Conservation (phyloP, 2,797 vertebrate genomes). For the Melanotaenia trifasciata region DNA sequence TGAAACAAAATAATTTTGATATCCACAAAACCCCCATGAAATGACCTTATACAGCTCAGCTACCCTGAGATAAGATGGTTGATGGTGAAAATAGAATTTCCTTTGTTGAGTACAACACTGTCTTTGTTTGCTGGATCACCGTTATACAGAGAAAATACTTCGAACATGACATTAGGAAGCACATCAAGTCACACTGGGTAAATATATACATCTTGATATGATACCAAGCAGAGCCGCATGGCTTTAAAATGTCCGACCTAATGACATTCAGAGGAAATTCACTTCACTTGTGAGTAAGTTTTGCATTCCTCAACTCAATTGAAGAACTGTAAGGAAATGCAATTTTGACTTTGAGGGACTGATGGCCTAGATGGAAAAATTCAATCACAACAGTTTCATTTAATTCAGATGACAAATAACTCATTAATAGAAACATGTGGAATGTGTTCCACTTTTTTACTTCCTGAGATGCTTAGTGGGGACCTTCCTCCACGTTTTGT, state of each 20-base stretch:
- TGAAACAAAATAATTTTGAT: not conserved
- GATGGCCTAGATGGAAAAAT: not conserved
- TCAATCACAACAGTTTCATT: not conserved
- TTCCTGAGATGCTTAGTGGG: not conserved
- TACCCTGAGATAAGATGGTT: not conserved
- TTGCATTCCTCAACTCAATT: not conserved
- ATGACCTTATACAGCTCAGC: constrained; percentile 15
- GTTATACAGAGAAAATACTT: constrained; percentile 1
- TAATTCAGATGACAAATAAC: not conserved
- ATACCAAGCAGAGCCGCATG: not conserved
- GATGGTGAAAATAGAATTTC: not conserved
- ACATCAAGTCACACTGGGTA: not conserved
- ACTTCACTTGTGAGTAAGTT: not conserved
- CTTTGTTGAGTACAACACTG: not conserved
- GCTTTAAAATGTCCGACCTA: not conserved
- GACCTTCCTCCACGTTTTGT: not conserved
- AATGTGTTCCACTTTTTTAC: not conserved
- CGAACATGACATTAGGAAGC: not conserved
- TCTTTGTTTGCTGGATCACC: constrained; percentile 16
- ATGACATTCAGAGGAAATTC: not conserved
- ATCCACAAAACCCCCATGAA: constrained; percentile 24
- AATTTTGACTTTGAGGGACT: not conserved
- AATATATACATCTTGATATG: not conserved
- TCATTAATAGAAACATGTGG: not conserved
- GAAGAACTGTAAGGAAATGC: constrained; percentile 4